phyloP scores from a whole-genome alignment of 2,888 invertebrate species.

The Sturmia bella region DNA sequence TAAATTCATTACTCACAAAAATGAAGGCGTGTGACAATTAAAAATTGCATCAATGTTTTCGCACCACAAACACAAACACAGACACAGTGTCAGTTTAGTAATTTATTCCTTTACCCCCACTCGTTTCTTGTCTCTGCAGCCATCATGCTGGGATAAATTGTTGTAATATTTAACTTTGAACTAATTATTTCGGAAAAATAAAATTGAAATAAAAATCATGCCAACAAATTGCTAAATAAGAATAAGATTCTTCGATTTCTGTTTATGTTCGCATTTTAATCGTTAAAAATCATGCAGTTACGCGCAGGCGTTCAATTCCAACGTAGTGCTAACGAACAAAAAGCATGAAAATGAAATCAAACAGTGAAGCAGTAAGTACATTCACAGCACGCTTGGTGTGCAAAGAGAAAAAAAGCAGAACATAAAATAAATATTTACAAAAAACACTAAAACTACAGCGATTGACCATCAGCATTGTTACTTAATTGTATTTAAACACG shows the following conservation, averaged over 20 bases:
- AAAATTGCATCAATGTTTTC: slow-evolving; percentile 79
- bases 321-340: slow-evolving; percentile 20
- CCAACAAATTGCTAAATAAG: slow-evolving; percentile 41
- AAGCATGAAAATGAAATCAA: slow-evolving; percentile 3
- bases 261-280: slow-evolving; percentile 52
- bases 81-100: slow-evolving; percentile 38
- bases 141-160: slow-evolving; percentile 69
- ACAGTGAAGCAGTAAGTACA: slow-evolving; percentile 13
- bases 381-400: slow-evolving; percentile 52
- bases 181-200: slow-evolving; percentile 80
- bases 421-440: slow-evolving; percentile 35
- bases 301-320: slow-evolving; percentile 44
- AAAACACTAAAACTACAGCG: slow-evolving; percentile 31
- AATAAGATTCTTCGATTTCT: slow-evolving; percentile 39
- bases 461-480: slow-evolving; percentile 75
- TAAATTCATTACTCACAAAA: not conserved
- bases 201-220: slow-evolving; percentile 64
- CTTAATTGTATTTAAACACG: slow-evolving; percentile 81
- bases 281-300: slow-evolving; percentile 65
- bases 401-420: slow-evolving; percentile 1
- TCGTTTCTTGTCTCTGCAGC: slow-evolving; percentile 16
- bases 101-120: slow-evolving; percentile 1
- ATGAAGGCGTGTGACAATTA: slow-evolving; percentile 77
- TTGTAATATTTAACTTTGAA: slow-evolving; percentile 79
- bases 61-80: slow-evolving; percentile 74